phyloP scores from a whole-genome alignment of 2,113 vertebrate genomes.

The Thunnus thynnus region DNA sequence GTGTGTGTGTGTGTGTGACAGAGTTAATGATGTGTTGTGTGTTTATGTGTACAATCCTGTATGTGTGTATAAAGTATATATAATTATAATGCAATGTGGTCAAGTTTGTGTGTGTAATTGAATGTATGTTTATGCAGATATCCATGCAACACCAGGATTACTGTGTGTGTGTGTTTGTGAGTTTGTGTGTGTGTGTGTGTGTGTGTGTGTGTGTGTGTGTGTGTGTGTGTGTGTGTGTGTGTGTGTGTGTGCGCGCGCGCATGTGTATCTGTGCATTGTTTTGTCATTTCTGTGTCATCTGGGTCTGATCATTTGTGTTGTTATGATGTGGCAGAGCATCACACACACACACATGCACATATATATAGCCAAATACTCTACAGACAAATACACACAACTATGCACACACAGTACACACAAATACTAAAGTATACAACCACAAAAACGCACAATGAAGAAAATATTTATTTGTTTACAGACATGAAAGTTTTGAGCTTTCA shows the following conservation, averaged over 20 bases:
- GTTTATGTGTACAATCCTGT: slow-evolving; percentile 79
- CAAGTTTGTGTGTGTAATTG: slow-evolving; percentile 23
- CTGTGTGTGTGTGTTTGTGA: not conserved
- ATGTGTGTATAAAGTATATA: slow-evolving; percentile 80
- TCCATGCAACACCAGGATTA: not conserved
- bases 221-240: slow-evolving; percentile 74
- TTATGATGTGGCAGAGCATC: slow-evolving; percentile 84
- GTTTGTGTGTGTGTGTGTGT: slow-evolving; percentile 74
- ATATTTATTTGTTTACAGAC: too few relatives aligned
- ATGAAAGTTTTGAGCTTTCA: too few relatives aligned
- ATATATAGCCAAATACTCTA: not conserved
- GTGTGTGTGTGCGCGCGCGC: slow-evolving; percentile 3
- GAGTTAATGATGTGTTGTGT: slow-evolving; percentile 61
- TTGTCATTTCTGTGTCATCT: slow-evolving; percentile 84
- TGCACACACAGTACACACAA: slow-evolving; percentile 19
- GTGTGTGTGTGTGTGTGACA: slow-evolving; percentile 60
- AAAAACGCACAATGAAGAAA: not conserved
- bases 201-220: slow-evolving; percentile 6
- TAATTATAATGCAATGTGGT: slow-evolving; percentile 30
- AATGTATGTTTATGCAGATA: slow-evolving; percentile 27
- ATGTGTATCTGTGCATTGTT: slow-evolving; percentile 3
- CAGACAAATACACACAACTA: not conserved
- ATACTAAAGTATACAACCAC: slow-evolving; percentile 3
- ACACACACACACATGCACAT: slow-evolving; percentile 58
- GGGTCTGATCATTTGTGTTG: slow-evolving; percentile 86